These are phyloP conservation scores for Lithophane semibrunnea DNA, from an alignment of 2,888 invertebrate species.

Conservation along the genomic window DNA sequence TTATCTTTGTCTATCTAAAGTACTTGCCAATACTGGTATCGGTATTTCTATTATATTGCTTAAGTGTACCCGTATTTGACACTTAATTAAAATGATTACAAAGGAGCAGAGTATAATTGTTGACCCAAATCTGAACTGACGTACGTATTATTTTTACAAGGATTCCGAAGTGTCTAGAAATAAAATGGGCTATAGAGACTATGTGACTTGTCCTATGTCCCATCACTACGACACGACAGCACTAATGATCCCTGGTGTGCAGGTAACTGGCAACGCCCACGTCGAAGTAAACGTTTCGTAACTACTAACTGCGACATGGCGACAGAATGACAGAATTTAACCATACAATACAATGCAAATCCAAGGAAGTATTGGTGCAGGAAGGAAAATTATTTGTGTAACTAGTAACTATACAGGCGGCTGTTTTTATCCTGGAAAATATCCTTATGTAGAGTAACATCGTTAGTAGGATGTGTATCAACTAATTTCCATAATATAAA, in stretches of 20 bases:
- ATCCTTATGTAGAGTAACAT: background rate
- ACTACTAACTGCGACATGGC: slow-evolving; percentile 55
- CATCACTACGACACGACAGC: slow-evolving; percentile 53
- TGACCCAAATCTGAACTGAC: background rate
- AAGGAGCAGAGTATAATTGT: background rate
- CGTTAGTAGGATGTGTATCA: no score
- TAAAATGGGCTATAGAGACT: background rate
- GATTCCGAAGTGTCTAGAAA: background rate
- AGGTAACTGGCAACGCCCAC: slow-evolving; percentile 73
- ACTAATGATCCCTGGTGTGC: slow-evolving; percentile 60
- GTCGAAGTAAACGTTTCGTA: slow-evolving; percentile 63
- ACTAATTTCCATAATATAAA: background rate
- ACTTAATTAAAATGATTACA: slow-evolving; percentile 6
- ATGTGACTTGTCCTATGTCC: background rate
- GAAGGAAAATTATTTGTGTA: slow-evolving; percentile 48
- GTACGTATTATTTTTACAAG: background rate
- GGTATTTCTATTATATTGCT: slow-evolving; percentile 17
- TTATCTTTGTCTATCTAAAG: slow-evolving; percentile 48
- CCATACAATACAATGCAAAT: slow-evolving; percentile 37
- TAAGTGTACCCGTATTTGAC: slow-evolving; percentile 14
- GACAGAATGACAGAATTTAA: slow-evolving; percentile 34
- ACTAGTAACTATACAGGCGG: background rate
- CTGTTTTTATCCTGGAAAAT: background rate
- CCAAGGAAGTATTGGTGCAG: slow-evolving; percentile 20
- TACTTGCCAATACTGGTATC: slow-evolving; percentile 15